phyloP scores from a whole-genome alignment of 2,888 invertebrate species.

The Ophonus ardosiacus region DNA sequence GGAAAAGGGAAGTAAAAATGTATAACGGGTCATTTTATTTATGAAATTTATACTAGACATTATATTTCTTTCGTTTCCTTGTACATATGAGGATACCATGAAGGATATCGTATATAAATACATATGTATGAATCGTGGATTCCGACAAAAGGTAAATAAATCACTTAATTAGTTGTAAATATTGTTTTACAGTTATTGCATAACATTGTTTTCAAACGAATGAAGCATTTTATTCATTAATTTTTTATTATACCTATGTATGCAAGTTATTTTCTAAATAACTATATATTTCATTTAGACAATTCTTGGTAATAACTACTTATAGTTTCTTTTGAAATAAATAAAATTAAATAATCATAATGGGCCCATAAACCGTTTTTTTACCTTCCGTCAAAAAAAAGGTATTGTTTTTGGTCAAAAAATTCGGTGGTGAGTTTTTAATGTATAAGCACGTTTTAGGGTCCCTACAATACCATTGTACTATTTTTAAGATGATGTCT shows the following conservation, averaged over 20 bases:
- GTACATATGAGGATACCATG: neutral
- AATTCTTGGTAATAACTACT: neutral
- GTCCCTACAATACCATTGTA: no score
- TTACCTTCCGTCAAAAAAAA: no score
- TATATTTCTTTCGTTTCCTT: conserved; percentile 32
- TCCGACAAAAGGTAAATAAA: neutral
- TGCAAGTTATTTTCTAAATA: conserved; percentile 4
- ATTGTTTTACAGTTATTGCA: conserved; percentile 33
- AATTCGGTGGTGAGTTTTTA: no score
- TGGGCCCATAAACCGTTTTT: no score
- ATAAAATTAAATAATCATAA: no score
- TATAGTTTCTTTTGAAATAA: neutral
- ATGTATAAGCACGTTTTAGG: no score
- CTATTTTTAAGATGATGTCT: no score
- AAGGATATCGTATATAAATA: neutral
- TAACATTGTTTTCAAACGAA: neutral
- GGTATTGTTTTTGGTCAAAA: no score
- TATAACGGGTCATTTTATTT: conserved; percentile 1
- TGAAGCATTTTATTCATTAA: neutral
- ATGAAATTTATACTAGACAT: neutral
- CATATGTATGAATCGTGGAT: neutral
- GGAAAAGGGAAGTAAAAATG: neutral
- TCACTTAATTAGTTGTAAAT: conserved; percentile 17
- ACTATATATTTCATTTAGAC: neutral
- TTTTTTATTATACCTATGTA: neutral